Evolutionary conservation across 1,140 invertebrate species (phyloP).

Genomic region (Aphaenogaster floridana): DNA sequence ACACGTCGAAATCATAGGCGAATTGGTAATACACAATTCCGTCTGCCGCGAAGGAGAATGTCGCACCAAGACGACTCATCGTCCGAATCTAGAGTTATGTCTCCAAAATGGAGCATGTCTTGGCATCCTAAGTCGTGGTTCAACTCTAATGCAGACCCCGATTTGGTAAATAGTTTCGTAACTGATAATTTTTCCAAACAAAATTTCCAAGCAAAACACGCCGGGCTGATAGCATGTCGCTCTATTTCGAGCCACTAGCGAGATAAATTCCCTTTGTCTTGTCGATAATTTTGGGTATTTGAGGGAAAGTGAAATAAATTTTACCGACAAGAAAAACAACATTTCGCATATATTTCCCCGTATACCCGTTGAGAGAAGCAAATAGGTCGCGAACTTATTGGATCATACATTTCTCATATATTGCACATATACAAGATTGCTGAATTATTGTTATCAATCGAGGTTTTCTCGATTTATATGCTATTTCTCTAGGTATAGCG

Average conservation of each 20-base stretch:
- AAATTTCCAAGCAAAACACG: background rate
- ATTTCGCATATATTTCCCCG: background rate
- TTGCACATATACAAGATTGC: background rate
- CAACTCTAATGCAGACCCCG: slow-evolving; percentile 72
- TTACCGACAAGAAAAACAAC: background rate
- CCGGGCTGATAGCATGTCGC: background rate
- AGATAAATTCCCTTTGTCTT: background rate
- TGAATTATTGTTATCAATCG: slow-evolving; percentile 18
- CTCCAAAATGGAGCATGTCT: slow-evolving; percentile 1
- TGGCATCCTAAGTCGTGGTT: slow-evolving; percentile 76
- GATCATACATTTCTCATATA: slow-evolving; percentile 23
- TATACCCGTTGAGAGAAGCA: background rate
- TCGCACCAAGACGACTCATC: background rate
- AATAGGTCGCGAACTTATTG: background rate
- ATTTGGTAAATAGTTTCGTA: slow-evolving; percentile 74
- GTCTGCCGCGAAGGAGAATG: slow-evolving; percentile 5
- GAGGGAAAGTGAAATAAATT: slow-evolving; percentile 7
- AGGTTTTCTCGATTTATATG: background rate
- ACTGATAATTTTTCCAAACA: background rate
- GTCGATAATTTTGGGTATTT: background rate
- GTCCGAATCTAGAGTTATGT: background rate
- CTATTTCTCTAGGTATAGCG: background rate
- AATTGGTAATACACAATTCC: slow-evolving; percentile 15
- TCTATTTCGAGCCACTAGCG: background rate
- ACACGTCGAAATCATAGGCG: slow-evolving; percentile 18